A percentile compares a stretch with the other conserved stretches of the same genome.
Conservation (phyloP, 1,140 invertebrate genomes). For the Archivesica marissinica region DNA sequence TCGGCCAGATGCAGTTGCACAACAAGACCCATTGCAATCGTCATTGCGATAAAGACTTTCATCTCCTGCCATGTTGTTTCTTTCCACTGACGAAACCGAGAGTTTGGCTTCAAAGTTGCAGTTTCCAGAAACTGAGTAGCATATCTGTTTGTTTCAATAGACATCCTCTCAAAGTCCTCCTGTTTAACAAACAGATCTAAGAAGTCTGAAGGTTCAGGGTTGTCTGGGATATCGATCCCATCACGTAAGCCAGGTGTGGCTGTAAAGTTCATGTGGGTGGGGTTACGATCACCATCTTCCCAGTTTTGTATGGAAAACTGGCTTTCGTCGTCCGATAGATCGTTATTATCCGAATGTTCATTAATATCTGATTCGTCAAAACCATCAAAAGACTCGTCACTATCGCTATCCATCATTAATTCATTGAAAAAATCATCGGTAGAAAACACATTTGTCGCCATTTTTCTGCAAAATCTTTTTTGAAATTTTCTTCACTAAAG, state of each 20-base stretch:
- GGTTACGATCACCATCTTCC: slow-evolving; percentile 1
- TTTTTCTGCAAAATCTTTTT: neutral
- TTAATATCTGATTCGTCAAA: slow-evolving; percentile 13
- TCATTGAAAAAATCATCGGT: neutral
- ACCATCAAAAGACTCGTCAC: slow-evolving; percentile 7
- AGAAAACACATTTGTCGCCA: too few relatives aligned
- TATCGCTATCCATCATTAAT: neutral
- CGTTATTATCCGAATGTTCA: neutral
- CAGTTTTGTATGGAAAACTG: neutral
- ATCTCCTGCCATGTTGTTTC: neutral
- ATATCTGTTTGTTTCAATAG: neutral
- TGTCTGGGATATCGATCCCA: neutral
- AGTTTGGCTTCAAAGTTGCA: neutral
- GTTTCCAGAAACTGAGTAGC: too few relatives aligned
- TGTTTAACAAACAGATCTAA: neutral
- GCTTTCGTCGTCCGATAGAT: neutral
- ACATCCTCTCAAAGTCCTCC: neutral
- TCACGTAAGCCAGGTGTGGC: neutral
- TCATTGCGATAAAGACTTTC: neutral
- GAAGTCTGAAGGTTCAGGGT: neutral
- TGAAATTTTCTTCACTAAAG: neutral
- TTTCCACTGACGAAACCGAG: neutral
- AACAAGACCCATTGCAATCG: neutral
- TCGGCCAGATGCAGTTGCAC: neutral
- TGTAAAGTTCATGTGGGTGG: slow-evolving; percentile 2